These are phyloP conservation scores for Agriopis aurantiaria DNA, from an alignment of 2,888 invertebrate genomes.

Conservation along the genomic window DNA sequence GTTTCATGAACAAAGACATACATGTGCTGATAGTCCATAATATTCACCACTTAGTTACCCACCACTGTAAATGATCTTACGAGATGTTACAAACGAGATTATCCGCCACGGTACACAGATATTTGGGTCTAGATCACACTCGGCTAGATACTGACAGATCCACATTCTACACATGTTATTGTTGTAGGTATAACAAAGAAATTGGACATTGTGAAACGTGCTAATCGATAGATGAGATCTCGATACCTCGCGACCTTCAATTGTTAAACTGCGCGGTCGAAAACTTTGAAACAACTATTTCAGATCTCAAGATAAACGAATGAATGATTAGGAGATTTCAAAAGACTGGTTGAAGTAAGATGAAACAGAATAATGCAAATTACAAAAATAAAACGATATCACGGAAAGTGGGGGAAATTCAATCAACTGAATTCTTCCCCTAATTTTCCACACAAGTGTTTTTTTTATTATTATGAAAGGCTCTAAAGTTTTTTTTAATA, in stretches of 20 bases:
- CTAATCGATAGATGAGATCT: conserved; percentile 33
- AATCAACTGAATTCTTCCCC: too few relatives aligned
- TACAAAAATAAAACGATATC: neutral
- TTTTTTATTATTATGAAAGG: too few relatives aligned
- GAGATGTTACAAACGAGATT: conserved; percentile 37
- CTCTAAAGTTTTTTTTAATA: too few relatives aligned
- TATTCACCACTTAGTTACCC: too few relatives aligned
- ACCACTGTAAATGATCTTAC: conserved; percentile 31
- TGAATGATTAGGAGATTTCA: conserved; percentile 6
- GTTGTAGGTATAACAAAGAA: conserved; percentile 43
- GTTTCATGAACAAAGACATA: too few relatives aligned
- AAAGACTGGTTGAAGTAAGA: conserved; percentile 1
- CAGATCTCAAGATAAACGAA: conserved; percentile 19
- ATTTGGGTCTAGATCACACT: conserved; percentile 68
- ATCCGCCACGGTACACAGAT: conserved; percentile 59
- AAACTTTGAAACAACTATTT: conserved; percentile 23
- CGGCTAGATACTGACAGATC: conserved; percentile 13
- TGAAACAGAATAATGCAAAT: neutral
- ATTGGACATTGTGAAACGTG: conserved; percentile 36
- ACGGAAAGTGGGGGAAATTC: too few relatives aligned
- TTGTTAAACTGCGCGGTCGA: conserved; percentile 25
- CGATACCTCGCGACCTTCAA: conserved; percentile 23
- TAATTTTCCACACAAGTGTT: too few relatives aligned
- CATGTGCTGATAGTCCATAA: too few relatives aligned
- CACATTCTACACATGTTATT: conserved; percentile 36